A percentile compares a stretch with the other conserved stretches of the same genome.
phyloP scores from a whole-genome alignment of 2,797 vertebrate genomes.

The Zalophus californianus region DNA sequence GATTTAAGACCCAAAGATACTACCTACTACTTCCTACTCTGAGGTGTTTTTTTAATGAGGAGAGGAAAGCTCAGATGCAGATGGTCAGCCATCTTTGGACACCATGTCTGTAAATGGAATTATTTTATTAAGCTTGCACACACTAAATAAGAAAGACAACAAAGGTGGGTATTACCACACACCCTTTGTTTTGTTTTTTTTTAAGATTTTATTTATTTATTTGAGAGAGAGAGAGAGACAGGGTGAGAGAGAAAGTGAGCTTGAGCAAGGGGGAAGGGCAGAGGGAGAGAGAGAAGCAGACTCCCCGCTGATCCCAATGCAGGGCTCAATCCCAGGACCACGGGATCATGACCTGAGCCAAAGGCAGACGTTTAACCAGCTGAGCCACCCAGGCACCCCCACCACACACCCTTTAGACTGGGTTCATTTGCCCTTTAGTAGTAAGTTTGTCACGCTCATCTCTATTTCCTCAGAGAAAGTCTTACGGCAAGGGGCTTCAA shows the following conservation, averaged over 20 bases:
- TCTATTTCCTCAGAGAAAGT: background rate
- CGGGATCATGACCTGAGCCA: background rate
- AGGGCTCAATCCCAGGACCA: background rate
- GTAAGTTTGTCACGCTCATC: background rate
- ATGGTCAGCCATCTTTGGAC: background rate
- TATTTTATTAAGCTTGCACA: background rate
- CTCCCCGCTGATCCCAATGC: background rate
- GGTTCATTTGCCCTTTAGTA: background rate
- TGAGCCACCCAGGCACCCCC: background rate
- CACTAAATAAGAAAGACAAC: background rate
- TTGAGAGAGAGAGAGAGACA: background rate
- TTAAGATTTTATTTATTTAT: background rate
- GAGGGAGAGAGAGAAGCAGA: background rate
- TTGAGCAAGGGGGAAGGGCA: background rate
- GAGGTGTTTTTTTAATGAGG: background rate
- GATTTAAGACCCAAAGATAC: background rate
- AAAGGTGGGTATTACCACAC: background rate
- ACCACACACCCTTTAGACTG: background rate
- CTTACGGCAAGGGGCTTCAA: background rate
- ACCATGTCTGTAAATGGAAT: background rate
- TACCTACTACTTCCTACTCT: background rate
- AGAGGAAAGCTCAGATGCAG: background rate
- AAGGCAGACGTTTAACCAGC: background rate
- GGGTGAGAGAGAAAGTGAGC: background rate
- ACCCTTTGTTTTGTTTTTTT: background rate